These are phyloP conservation scores for Phortica magna DNA, from an alignment of 2,888 invertebrate species.

Conservation along the genomic window DNA sequence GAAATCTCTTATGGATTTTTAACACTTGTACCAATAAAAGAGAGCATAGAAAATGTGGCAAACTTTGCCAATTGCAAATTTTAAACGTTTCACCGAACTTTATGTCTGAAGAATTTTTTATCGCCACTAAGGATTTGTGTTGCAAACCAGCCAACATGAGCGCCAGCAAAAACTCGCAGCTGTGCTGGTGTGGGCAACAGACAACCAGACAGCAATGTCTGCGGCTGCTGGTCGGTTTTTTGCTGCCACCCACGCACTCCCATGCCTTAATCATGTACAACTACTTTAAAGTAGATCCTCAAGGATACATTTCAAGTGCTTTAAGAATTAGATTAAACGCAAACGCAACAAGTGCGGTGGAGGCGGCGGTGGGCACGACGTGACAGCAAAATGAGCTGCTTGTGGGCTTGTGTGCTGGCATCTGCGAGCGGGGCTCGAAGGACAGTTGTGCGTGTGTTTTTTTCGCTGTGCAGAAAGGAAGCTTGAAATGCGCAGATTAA, in stretches of 20 bases:
- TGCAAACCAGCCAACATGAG: conserved; percentile 43
- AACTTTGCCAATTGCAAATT: conserved; percentile 46
- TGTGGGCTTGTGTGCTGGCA: too few species aligned
- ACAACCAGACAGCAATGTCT: conserved; percentile 48
- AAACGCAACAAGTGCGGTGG: conserved; percentile 50
- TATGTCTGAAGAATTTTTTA: conserved; percentile 51
- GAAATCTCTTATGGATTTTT: conserved; percentile 1
- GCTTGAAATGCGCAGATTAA: conserved; percentile 64
- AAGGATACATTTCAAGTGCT: neutral
- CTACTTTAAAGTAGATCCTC: conserved; percentile 15
- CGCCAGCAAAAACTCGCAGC: conserved; percentile 24
- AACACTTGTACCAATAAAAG: conserved; percentile 17
- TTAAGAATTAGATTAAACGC: conserved; percentile 46
- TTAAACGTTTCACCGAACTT: conserved; percentile 63
- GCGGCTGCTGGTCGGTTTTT: conserved; percentile 41
- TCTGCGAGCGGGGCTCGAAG: neutral
- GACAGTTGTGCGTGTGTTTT: conserved; percentile 37
- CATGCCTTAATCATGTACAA: conserved; percentile 34
- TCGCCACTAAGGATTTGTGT: conserved; percentile 58
- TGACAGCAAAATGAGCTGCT: conserved; percentile 7
- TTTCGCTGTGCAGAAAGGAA: conserved; percentile 53
- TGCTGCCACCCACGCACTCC: conserved; percentile 16
- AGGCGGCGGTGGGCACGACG: neutral
- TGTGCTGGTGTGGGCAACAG: conserved; percentile 34
- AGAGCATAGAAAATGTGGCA: conserved; percentile 8